These are phyloP conservation scores for Mercenaria mercenaria DNA, from an alignment of 1,140 invertebrate species.

Conservation along the genomic window DNA sequence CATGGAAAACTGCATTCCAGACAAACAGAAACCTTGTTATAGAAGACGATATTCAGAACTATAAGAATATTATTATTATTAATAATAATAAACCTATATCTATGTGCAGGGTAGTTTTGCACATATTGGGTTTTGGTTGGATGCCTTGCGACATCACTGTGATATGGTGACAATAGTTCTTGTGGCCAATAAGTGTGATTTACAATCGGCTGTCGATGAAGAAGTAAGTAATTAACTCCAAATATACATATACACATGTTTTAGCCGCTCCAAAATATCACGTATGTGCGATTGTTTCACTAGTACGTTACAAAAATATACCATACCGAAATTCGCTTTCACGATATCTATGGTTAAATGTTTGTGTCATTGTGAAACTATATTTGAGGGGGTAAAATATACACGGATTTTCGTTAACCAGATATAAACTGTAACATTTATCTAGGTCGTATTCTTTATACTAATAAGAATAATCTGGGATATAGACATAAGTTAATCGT, in stretches of 20 bases:
- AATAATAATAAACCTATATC: too few species aligned
- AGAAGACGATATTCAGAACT: too few species aligned
- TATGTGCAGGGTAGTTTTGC: constrained; percentile 70
- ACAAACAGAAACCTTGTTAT: too few species aligned
- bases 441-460: too few species aligned
- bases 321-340: background rate
- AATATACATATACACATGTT: background rate
- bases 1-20: too few species aligned
- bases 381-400: too few species aligned
- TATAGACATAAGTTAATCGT: too few species aligned
- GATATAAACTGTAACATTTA: too few species aligned
- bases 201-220: constrained; percentile 24
- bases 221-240: constrained; percentile 33
- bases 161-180: constrained; percentile 57
- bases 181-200: constrained; percentile 72
- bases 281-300: background rate
- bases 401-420: too few species aligned
- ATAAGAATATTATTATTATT: too few species aligned
- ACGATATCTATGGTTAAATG: background rate
- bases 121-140: constrained; percentile 63
- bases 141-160: constrained; percentile 63
- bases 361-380: too few species aligned
- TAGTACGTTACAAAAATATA: background rate
- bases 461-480: too few species aligned
- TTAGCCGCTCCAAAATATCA: background rate